These are phyloP conservation scores for Taeniopygia guttata DNA, from an alignment of 2,797 vertebrate species.

Conservation along the genomic window DNA sequence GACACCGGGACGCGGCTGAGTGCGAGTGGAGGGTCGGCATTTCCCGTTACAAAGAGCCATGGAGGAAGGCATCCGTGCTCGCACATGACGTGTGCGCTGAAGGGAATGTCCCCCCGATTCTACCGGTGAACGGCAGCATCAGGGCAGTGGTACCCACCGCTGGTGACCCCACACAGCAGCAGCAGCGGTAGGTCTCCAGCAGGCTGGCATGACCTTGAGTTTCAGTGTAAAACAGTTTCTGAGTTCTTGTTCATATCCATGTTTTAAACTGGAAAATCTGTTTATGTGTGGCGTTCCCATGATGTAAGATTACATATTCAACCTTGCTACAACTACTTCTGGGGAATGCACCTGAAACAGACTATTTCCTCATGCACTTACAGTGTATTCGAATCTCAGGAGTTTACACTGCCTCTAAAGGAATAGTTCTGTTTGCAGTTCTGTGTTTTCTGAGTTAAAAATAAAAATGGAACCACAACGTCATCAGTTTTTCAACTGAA, in stretches of 20 bases:
- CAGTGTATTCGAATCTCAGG: background rate
- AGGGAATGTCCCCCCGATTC: rapidly evolving
- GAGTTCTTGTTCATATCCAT: background rate
- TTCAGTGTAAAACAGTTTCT: rapidly evolving
- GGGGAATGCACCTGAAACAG: background rate
- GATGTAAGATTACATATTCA: background rate
- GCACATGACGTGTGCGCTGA: background rate
- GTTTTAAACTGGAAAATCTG: background rate
- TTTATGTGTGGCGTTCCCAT: background rate
- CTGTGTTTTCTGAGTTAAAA: background rate
- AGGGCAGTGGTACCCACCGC: background rate
- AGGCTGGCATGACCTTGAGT: background rate
- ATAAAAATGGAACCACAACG: background rate
- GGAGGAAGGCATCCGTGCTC: background rate
- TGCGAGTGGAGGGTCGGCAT: background rate
- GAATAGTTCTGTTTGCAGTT: background rate
- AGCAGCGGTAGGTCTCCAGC: background rate
- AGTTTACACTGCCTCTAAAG: background rate
- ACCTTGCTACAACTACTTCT: background rate
- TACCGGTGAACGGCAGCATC: background rate
- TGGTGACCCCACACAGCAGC: background rate
- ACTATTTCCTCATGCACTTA: background rate
- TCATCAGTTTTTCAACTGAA: background rate
- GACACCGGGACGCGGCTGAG: background rate
- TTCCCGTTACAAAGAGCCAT: background rate